A percentile compares a stretch with the other conserved stretches of the same genome.
These are phyloP conservation scores for Cyphomyrus plagiostoma DNA, from an alignment of 2,113 vertebrate genomes.

Conservation along the genomic window DNA sequence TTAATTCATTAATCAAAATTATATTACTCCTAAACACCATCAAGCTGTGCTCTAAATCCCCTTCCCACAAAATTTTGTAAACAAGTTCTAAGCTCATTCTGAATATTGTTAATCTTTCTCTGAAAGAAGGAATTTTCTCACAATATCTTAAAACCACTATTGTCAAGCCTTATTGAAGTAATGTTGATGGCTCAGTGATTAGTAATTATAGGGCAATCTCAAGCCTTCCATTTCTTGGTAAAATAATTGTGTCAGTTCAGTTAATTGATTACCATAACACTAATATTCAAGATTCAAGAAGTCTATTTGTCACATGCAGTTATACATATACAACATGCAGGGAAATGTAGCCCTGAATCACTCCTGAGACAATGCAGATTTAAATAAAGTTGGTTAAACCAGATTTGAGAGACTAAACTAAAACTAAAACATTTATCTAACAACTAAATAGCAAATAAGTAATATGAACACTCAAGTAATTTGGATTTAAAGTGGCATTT, in stretches of 20 bases:
- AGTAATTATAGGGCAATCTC: not conserved
- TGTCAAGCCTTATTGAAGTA: not conserved
- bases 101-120: not conserved
- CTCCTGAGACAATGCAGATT: too few relatives aligned
- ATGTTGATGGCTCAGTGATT: not conserved
- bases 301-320: too few relatives aligned
- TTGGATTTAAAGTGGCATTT: too few relatives aligned
- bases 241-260: not conserved
- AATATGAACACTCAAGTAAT: too few relatives aligned
- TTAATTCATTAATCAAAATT: not conserved
- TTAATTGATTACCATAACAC: not conserved
- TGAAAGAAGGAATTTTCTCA: not conserved
- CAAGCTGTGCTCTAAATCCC: not conserved
- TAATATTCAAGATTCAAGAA: not conserved
- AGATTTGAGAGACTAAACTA: too few relatives aligned
- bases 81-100: not conserved
- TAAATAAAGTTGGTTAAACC: too few relatives aligned
- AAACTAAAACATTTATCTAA: too few relatives aligned
- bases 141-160: not conserved
- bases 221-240: not conserved
- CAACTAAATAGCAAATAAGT: too few relatives aligned
- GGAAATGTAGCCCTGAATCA: too few relatives aligned
- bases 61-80: not conserved
- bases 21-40: not conserved
- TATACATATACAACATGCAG: too few relatives aligned